Base-by-base conservation (phyloP, 2,888 invertebrate species). In the Arge pagana region DNA sequence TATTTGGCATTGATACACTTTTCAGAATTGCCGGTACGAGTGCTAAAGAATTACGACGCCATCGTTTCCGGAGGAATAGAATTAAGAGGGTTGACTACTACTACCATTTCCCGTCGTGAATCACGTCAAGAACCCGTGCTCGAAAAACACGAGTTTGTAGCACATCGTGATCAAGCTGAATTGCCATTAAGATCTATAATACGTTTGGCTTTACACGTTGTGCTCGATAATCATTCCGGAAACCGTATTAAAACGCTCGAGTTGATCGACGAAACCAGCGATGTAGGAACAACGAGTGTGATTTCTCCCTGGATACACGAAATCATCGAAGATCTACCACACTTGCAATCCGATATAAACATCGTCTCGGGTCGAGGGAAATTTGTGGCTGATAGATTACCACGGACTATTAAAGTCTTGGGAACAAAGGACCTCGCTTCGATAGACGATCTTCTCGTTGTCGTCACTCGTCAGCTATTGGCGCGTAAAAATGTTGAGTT, bases 71-170 rank as follows among this genome's bases (percentile, higher is more conserved):
- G 90, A 40, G 90, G 90, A 54, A 86, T 92, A 1, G 88, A 90
- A 76, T 79, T 93, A 4, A 82, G 85, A 43, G 92, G 91, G 3
- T 78, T 93, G 0, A 85, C 87, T 60, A 89, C 90, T 0, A 88
- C 86, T 50, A 82, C 88, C 0, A 90, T 93, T 33, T 83, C 88
- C 0, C 81, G 85, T 59, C 83, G 83, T 39, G 79, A 84, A 55
- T 84, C 85, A 13, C 82, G 88, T 21, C 85, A 86, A 10, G 80
- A 86, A n/a, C 91, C 93, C 1, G 85, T 90, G 0, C 74, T 93
- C 18, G 93, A 93, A 72, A 85, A 84, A 70, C 88, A 88, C 67
- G 79, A 81, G 54, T 93, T 93, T 67, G 70, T 90, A 7, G 83
- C 91, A 0, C 85, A 89, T 72, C 56, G 50, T 5, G 58, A 67